phyloP scores from a whole-genome alignment of 2,797 vertebrate species.

The Leptodactylus fallax region DNA sequence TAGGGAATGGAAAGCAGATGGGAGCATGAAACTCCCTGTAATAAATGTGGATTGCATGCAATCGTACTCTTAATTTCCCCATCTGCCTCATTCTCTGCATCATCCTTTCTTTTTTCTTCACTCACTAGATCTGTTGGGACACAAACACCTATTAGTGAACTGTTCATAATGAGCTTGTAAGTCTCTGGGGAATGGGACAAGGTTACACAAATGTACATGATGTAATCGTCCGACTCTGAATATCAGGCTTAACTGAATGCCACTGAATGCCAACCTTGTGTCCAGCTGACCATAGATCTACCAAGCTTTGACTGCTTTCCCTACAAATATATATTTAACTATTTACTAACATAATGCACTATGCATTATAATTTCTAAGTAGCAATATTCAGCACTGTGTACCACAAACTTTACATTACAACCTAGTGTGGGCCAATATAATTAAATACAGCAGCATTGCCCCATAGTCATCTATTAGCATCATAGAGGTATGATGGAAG shows the following conservation, averaged over 20 bases:
- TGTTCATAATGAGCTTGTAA: constrained; percentile 55
- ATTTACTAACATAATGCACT: not conserved
- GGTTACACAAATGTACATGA: constrained; percentile 51
- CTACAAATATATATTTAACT: not conserved
- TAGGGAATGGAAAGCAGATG: constrained; percentile 29
- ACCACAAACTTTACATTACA: not conserved
- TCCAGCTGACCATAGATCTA: not conserved
- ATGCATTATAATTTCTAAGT: not conserved
- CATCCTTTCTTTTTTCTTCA: constrained; percentile 20
- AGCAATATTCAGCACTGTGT: not conserved
- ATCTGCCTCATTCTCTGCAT: constrained; percentile 45
- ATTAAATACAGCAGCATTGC: not conserved
- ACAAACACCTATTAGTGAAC: constrained; percentile 49
- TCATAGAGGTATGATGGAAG: too few species aligned
- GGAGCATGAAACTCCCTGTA: constrained; percentile 14
- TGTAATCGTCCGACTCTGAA: constrained; percentile 39
- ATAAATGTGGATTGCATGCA: constrained; percentile 31
- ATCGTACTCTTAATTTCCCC: constrained; percentile 46
- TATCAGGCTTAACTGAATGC: not conserved
- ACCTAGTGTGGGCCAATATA: not conserved
- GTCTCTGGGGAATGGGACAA: constrained; percentile 38
- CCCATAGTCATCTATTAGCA: too few species aligned
- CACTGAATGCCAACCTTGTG: not conserved
- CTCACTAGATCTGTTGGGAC: constrained; percentile 34
- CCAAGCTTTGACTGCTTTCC: not conserved